Percentiles rank a stretch among this genome's conserved stretches.
phyloP scores from a whole-genome alignment of 2,797 vertebrate species.

The Melanotaenia trifasciata region DNA sequence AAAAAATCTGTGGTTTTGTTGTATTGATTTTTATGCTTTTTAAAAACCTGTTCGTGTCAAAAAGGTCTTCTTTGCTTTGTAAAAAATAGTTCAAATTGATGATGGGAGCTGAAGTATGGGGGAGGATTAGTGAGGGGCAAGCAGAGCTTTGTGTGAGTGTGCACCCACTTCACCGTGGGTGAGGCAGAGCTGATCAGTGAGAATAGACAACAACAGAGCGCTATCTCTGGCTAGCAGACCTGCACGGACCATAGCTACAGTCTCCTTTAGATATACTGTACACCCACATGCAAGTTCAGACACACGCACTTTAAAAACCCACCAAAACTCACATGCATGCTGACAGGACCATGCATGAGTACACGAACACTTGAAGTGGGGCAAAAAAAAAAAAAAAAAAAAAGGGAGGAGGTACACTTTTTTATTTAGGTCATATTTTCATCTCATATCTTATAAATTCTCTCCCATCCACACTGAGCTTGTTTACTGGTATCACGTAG shows the following conservation, averaged over 20 bases:
- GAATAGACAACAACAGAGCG: slow-evolving; percentile 59
- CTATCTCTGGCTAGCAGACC: slow-evolving; percentile 74
- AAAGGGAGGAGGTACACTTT: slow-evolving; percentile 46
- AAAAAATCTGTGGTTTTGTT: background rate
- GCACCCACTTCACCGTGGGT: slow-evolving; percentile 42
- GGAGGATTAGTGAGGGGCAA: slow-evolving; percentile 33
- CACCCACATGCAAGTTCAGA: slow-evolving; percentile 25
- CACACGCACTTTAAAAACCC: slow-evolving; percentile 4
- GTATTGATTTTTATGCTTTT: background rate
- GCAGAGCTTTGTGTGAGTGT: slow-evolving; percentile 28
- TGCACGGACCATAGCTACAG: slow-evolving; percentile 31
- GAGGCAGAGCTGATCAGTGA: slow-evolving; percentile 56
- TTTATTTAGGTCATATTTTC: slow-evolving; percentile 77
- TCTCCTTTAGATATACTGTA: slow-evolving; percentile 43
- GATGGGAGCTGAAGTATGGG: slow-evolving; percentile 32
- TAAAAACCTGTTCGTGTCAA: background rate
- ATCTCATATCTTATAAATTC: slow-evolving; percentile 61
- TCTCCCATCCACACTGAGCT: slow-evolving; percentile 42
- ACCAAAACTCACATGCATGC: slow-evolving; percentile 15
- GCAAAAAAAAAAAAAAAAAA: slow-evolving; percentile 23
- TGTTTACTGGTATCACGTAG: slow-evolving; percentile 62
- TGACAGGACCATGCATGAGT: background rate
- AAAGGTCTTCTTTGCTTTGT: background rate
- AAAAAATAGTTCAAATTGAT: slow-evolving; percentile 7
- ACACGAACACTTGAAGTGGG: slow-evolving; percentile 44